Percentiles rank a stretch among this genome's conserved stretches.
These are phyloP conservation scores for Drosophila longiperda DNA, from an alignment of 2,888 invertebrate genomes.

Conservation along the genomic window DNA sequence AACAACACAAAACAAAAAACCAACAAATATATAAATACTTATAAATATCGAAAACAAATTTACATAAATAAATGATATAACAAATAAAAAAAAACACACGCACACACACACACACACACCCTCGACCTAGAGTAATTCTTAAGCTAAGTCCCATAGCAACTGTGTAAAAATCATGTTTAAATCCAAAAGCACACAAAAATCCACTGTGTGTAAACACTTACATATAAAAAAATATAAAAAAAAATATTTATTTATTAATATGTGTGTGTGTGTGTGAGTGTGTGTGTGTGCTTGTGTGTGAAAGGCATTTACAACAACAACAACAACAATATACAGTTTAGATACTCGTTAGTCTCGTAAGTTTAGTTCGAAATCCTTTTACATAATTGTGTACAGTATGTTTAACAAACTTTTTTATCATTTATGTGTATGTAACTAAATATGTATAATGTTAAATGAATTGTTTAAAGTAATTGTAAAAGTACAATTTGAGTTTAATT, in stretches of 20 bases:
- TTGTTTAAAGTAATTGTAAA: conserved; percentile 42
- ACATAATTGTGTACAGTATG: conserved; percentile 66
- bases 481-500: conserved; percentile 13
- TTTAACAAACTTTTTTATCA: conserved; percentile 42
- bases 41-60: conserved; percentile 38
- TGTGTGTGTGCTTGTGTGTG: conserved; percentile 36
- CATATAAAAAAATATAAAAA: conserved; percentile 17
- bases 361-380: conserved; percentile 48
- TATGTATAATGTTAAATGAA: conserved; percentile 17
- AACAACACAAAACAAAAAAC: conserved; percentile 44
- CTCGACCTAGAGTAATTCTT: conserved; percentile 58
- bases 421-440: conserved; percentile 17
- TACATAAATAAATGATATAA: conserved; percentile 22
- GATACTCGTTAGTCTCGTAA: conserved; percentile 34
- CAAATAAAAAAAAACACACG: background rate
- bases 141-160: conserved; percentile 58
- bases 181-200: conserved; percentile 31
- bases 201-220: background rate
- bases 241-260: conserved; percentile 8
- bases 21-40: conserved; percentile 46
- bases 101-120: background rate
- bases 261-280: background rate
- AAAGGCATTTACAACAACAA: conserved; percentile 58
- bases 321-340: conserved; percentile 18
- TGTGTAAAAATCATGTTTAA: conserved; percentile 73